Conservation (phyloP, 2,888 invertebrate species). For the Lomographa bimaculata region DNA sequence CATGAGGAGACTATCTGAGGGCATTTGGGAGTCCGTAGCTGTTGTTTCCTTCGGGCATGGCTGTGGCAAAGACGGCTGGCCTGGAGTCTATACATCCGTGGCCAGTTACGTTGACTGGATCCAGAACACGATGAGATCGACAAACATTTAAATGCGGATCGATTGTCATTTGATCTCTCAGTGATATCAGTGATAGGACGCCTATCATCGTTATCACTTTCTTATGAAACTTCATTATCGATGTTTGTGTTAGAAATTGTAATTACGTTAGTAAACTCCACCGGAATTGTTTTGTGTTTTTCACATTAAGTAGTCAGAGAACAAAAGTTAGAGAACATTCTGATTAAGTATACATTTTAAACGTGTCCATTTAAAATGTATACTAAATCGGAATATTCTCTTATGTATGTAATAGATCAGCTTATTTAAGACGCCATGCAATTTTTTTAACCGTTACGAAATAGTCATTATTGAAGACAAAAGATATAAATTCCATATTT, state of each 20-base stretch:
- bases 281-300: no score
- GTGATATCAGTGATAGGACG: constrained; percentile 8
- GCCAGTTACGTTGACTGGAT: constrained; percentile 86
- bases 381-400: no score
- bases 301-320: no score
- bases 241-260: constrained; percentile 2
- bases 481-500: no score
- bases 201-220: constrained; percentile 10
- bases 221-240: constrained; percentile 6
- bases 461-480: no score
- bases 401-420: no score
- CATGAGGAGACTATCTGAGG: constrained; percentile 81
- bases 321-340: no score
- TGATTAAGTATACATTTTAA: no score
- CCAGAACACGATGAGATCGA: constrained; percentile 48
- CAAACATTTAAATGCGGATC: constrained; percentile 43
- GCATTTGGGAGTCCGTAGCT: constrained; percentile 84
- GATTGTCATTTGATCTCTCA: constrained; percentile 17
- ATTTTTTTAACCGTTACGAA: no score
- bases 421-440: no score
- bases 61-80: constrained; percentile 86
- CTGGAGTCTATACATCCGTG: constrained; percentile 87
- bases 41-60: constrained; percentile 88
- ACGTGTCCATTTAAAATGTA: no score
- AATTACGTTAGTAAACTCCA: no score